Conservation (phyloP, 2,888 invertebrate species). For the Fabriciana adippe region DNA sequence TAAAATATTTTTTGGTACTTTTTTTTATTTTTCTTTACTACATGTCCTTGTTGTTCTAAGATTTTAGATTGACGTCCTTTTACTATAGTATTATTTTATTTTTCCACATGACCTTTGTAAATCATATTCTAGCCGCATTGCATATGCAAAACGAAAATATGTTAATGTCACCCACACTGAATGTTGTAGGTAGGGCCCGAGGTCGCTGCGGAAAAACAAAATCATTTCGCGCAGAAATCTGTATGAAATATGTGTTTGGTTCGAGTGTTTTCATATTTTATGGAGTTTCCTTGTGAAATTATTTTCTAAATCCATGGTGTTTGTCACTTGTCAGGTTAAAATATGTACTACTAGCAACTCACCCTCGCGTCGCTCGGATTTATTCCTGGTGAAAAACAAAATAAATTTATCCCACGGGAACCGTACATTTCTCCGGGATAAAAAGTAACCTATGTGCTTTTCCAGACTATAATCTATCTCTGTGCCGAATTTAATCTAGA, state of each 20-base stretch:
- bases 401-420: too few species aligned
- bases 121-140: constrained; percentile 31
- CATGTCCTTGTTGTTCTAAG: too few species aligned
- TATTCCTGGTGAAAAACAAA: too few species aligned
- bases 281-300: not conserved
- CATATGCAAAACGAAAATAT: constrained; percentile 37
- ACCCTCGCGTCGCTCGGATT: too few species aligned
- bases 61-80: too few species aligned
- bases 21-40: too few species aligned
- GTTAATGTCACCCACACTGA: constrained; percentile 26
- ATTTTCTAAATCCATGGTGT: not conserved
- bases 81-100: constrained; percentile 13
- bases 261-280: constrained; percentile 7
- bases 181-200: constrained; percentile 20
- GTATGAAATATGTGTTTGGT: constrained; percentile 22
- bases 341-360: too few species aligned
- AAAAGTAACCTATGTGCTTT: too few species aligned
- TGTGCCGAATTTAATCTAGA: too few species aligned
- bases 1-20: too few species aligned
- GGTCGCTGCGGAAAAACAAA: constrained; percentile 25
- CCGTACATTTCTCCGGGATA: too few species aligned
- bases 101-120: constrained; percentile 20
- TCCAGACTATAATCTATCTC: too few species aligned
- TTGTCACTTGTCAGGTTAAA: not conserved
- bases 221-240: constrained; percentile 19